These are phyloP conservation scores for Aphrocallistes beatrix DNA, from an alignment of 37 sponge, comb jelly and placozoan genomes.

Conservation along the genomic window DNA sequence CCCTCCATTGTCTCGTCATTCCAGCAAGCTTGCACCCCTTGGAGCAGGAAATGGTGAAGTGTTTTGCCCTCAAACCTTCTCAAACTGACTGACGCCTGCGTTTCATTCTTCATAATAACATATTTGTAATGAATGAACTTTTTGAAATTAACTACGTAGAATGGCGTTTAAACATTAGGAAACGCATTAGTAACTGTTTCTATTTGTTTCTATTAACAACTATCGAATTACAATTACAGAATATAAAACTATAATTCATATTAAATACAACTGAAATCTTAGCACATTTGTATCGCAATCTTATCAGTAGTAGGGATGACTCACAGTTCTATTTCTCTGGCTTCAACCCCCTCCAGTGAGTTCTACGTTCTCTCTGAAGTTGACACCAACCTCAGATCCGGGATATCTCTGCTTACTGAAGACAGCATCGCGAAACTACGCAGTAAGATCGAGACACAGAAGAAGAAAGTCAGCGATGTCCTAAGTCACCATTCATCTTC, in stretches of 20 bases:
- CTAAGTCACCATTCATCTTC: not conserved
- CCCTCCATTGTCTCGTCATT: constrained; percentile 84
- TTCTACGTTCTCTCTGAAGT: not conserved
- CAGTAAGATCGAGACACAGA: not conserved
- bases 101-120: too few species aligned
- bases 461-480: not conserved
- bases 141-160: too few species aligned
- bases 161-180: too few species aligned
- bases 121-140: too few species aligned
- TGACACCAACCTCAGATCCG: not conserved
- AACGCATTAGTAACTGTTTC: too few species aligned
- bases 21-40: constrained; percentile 68
- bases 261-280: too few species aligned
- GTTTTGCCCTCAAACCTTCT: constrained; percentile 31
- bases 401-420: not conserved
- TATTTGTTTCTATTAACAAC: too few species aligned
- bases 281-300: too few species aligned
- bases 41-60: constrained; percentile 69
- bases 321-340: not conserved
- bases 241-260: too few species aligned
- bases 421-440: not conserved
- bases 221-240: too few species aligned
- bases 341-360: not conserved
- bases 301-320: too few species aligned
- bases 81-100: too few species aligned